These are phyloP conservation scores for Anguilla japonica DNA, from an alignment of 2,113 vertebrate species.

Conservation along the genomic window DNA sequence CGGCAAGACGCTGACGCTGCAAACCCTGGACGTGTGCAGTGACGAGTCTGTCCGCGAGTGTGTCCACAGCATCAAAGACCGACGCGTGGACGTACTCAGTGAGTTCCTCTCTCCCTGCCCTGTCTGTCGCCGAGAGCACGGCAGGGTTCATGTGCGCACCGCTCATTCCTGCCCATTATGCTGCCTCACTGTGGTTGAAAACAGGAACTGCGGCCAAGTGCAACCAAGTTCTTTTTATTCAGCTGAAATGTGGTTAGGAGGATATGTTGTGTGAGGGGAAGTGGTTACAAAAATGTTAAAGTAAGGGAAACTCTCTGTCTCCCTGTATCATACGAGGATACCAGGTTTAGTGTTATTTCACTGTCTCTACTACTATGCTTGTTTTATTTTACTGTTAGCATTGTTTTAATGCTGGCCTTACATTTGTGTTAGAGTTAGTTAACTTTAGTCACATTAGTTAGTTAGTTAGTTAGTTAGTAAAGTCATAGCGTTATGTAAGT, in stretches of 20 bases:
- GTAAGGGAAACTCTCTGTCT: too few relatives aligned
- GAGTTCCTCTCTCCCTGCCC: constrained; percentile 37
- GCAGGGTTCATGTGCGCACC: background rate
- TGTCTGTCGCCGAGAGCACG: background rate
- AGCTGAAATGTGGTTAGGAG: background rate
- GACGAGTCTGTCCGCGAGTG: constrained; percentile 79
- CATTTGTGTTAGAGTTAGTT: too few relatives aligned
- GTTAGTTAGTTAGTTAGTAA: too few relatives aligned
- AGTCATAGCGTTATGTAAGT: background rate
- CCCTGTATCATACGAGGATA: too few relatives aligned
- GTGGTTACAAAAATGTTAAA: background rate
- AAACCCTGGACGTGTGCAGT: constrained; percentile 79
- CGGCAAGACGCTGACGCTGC: constrained; percentile 75
- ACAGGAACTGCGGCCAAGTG: background rate
- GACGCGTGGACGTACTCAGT: constrained; percentile 80
- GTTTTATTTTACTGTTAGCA: too few relatives aligned
- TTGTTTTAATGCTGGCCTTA: too few relatives aligned
- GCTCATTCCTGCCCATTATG: background rate
- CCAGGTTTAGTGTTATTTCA: too few relatives aligned
- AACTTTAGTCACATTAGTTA: too few relatives aligned
- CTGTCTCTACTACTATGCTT: too few relatives aligned
- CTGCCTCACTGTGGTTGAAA: background rate
- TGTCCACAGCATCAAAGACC: constrained; percentile 67
- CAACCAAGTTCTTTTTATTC: background rate
- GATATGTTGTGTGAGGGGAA: background rate